Conservation (phyloP, 2,888 invertebrate species). For the Imbricaverruca yamaguchii region DNA sequence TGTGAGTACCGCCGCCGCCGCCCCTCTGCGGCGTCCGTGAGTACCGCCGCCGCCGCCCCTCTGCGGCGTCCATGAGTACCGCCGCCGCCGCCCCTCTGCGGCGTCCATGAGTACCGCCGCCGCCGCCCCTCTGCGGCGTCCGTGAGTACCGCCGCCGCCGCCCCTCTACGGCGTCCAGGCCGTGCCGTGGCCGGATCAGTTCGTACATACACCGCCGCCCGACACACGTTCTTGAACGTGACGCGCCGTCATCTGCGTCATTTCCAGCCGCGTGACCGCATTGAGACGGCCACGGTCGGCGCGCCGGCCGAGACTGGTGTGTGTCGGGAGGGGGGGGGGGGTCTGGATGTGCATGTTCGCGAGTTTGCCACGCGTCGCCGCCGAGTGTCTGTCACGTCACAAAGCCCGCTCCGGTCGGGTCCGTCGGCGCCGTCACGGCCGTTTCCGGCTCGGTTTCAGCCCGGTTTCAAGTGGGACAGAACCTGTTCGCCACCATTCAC, state of each 20-base stretch:
- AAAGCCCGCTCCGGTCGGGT: background rate
- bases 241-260: too few species aligned
- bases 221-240: too few species aligned
- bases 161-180: too few species aligned
- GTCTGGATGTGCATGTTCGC: background rate
- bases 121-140: background rate
- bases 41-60: too few species aligned
- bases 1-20: background rate
- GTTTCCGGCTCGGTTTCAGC: slow-evolving; percentile 24
- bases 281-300: background rate
- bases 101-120: too few species aligned
- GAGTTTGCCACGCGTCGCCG: background rate
- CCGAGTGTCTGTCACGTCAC: background rate
- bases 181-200: too few species aligned
- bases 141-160: too few species aligned
- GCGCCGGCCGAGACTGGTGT: background rate
- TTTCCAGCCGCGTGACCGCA: too few species aligned
- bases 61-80: too few species aligned
- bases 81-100: too few species aligned
- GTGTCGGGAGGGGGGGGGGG: too few species aligned
- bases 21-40: background rate
- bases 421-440: background rate
- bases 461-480: slow-evolving; percentile 34
- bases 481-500: slow-evolving; percentile 37
- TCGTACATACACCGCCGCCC: too few species aligned